phyloP scores from a whole-genome alignment of 2,888 invertebrate genomes.

The Heteromyza rotundicornis region DNA sequence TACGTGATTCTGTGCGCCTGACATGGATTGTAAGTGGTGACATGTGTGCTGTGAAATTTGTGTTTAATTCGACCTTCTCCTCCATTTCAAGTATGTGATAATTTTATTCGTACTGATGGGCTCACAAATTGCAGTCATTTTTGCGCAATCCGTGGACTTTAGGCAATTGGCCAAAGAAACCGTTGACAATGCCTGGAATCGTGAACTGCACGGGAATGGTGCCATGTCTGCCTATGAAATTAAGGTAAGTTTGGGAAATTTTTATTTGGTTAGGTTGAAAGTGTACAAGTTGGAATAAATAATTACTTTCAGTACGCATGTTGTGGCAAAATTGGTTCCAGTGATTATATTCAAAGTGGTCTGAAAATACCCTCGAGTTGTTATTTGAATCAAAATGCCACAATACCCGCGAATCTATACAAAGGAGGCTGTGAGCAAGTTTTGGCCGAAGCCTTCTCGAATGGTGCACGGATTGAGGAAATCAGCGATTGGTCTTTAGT shows the following conservation, averaged over 20 bases:
- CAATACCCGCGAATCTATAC: conserved; percentile 38
- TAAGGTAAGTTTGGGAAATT: conserved; percentile 31
- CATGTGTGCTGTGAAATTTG: background rate
- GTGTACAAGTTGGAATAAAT: too few species aligned
- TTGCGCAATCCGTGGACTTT: conserved; percentile 47
- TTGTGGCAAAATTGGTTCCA: conserved; percentile 47
- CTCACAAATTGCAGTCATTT: conserved; percentile 48
- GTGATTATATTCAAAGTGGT: conserved; percentile 40
- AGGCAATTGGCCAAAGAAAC: conserved; percentile 44
- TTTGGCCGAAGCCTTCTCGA: conserved; percentile 35
- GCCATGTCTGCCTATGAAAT: conserved; percentile 48
- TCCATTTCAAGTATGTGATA: conserved; percentile 39
- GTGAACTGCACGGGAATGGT: conserved; percentile 33
- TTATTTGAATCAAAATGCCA: conserved; percentile 42
- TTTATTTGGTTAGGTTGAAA: background rate
- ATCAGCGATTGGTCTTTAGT: conserved; percentile 50
- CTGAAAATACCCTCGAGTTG: conserved; percentile 44
- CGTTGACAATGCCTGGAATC: conserved; percentile 44
- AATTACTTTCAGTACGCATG: conserved; percentile 44
- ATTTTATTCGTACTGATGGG: conserved; percentile 40
- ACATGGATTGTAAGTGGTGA: conserved; percentile 47
- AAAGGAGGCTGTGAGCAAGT: conserved; percentile 38
- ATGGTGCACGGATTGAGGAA: conserved; percentile 44
- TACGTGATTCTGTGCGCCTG: conserved; percentile 39
- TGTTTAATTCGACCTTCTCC: background rate